phyloP scores from a whole-genome alignment of 2,797 vertebrate genomes.

The Parauchenoglanis punctatus region DNA sequence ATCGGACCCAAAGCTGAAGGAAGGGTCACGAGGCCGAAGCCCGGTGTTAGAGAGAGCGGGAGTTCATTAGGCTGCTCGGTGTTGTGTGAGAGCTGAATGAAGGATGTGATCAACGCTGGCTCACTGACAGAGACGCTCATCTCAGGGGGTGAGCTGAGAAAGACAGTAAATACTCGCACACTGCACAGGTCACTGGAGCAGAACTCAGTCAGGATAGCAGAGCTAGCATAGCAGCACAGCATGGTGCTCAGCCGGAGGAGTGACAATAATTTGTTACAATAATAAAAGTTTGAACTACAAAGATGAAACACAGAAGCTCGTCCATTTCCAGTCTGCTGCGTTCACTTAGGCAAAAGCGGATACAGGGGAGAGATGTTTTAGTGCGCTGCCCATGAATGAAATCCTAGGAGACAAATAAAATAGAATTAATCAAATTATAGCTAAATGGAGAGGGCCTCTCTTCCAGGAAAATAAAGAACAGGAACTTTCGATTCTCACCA shows the following conservation, averaged over 20 bases:
- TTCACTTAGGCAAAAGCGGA: background rate
- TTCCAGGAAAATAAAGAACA: background rate
- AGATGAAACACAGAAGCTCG: background rate
- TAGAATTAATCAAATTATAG: background rate
- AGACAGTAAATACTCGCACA: conserved; percentile 65
- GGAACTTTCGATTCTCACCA: background rate
- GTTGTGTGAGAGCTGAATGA: conserved; percentile 21
- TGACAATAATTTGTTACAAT: background rate
- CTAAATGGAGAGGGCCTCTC: background rate
- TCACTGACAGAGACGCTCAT: conserved; percentile 62
- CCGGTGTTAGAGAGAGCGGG: background rate
- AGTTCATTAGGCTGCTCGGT: conserved; percentile 44
- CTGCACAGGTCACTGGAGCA: conserved; percentile 66
- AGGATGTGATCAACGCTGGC: conserved; percentile 31
- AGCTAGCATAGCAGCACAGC: conserved; percentile 66
- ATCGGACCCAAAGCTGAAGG: background rate
- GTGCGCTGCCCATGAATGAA: background rate
- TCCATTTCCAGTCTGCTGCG: background rate
- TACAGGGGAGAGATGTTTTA: background rate
- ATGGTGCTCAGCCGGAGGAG: conserved; percentile 1
- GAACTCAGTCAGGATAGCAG: conserved; percentile 64
- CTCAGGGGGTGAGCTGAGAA: conserved; percentile 51
- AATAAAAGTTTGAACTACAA: background rate
- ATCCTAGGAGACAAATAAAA: background rate
- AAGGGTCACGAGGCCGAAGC: background rate